These are phyloP conservation scores for Macrophya annulata DNA, from an alignment of 2,888 invertebrate species.

Conservation along the genomic window DNA sequence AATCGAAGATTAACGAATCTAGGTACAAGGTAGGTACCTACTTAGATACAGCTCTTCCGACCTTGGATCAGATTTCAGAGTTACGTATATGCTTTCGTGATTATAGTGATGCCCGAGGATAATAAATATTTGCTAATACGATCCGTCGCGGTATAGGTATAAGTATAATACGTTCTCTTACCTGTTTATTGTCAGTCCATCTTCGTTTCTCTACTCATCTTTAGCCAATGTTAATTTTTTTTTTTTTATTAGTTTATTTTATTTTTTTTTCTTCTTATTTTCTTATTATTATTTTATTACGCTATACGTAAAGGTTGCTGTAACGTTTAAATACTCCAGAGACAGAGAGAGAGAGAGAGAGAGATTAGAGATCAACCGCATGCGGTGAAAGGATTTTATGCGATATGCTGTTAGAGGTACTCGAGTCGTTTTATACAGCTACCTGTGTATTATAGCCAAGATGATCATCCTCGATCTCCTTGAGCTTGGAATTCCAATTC, in stretches of 20 bases:
- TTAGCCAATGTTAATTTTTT: not conserved
- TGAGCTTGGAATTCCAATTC: slow-evolving; percentile 20
- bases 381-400: not conserved
- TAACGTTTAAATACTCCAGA: not conserved
- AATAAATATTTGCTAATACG: slow-evolving; percentile 12
- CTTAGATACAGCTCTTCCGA: not conserved
- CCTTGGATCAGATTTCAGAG: not conserved
- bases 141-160: not conserved
- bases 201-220: not conserved
- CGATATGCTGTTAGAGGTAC: not conserved
- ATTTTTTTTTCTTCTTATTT: not conserved
- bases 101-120: not conserved
- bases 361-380: not conserved
- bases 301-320: not conserved
- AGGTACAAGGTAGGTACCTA: not conserved
- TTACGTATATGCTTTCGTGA: too few species aligned
- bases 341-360: not conserved
- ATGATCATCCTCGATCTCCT: slow-evolving; percentile 31
- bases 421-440: not conserved
- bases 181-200: not conserved
- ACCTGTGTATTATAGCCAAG: not conserved
- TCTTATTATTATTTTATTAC: not conserved
- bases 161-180: not conserved
- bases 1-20: not conserved
- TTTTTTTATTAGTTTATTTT: too few species aligned